Conservation (phyloP, 2,113 vertebrate species). For the Ceyx cyanopectus region DNA sequence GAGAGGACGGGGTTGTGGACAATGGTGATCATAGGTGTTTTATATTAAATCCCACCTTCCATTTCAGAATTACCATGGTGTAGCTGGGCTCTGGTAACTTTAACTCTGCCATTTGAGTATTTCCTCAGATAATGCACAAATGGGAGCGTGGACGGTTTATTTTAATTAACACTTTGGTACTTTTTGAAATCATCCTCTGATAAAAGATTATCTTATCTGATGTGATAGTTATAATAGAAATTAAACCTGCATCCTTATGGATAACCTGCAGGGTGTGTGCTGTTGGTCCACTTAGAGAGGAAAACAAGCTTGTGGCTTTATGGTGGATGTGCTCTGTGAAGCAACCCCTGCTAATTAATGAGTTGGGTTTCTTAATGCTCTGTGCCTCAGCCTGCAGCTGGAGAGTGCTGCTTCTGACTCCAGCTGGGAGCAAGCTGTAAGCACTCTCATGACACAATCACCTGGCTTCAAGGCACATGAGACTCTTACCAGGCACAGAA, state of each 20-base stretch:
- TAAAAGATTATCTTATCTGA: not conserved
- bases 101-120: not conserved
- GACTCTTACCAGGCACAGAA: not conserved
- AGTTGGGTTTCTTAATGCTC: slow-evolving; percentile 22
- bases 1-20: not conserved
- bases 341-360: slow-evolving; percentile 46
- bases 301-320: slow-evolving; percentile 48
- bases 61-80: not conserved
- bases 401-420: slow-evolving; percentile 5
- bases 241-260: not conserved
- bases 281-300: slow-evolving; percentile 21
- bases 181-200: not conserved
- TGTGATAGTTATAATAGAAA: not conserved
- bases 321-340: slow-evolving; percentile 28
- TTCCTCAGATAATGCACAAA: not conserved
- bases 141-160: not conserved
- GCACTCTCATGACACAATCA: not conserved
- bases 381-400: not conserved
- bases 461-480: slow-evolving; percentile 9
- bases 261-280: slow-evolving; percentile 37
- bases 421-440: not conserved
- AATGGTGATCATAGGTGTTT: not conserved
- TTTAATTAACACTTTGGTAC: not conserved
- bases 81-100: not conserved
- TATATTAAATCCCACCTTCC: not conserved